Percentiles rank a stretch among this genome's conserved stretches.
Conservation (phyloP, 1,140 invertebrate species). For the Nomia melanderi region DNA sequence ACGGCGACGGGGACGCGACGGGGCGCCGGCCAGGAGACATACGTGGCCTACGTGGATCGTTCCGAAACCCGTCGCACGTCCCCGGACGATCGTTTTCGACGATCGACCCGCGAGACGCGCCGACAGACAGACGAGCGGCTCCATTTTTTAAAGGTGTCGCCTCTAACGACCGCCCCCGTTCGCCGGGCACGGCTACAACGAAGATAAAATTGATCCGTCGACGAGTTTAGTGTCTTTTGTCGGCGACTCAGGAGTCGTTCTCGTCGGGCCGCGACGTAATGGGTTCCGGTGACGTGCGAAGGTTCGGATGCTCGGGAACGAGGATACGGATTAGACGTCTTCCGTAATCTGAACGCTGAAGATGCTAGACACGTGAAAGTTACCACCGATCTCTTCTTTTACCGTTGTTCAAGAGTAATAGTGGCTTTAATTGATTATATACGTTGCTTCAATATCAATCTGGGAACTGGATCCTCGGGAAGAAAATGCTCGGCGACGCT, state of each 20-base stretch:
- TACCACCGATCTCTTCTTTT: no score
- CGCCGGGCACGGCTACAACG: no score
- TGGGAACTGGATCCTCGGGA: slow-evolving; percentile 25
- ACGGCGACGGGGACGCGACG: no score
- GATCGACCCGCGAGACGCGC: slow-evolving; percentile 43
- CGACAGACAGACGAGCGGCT: slow-evolving; percentile 40
- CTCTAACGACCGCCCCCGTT: neutral
- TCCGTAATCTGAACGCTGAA: no score
- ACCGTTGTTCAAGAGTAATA: no score
- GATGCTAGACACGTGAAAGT: no score
- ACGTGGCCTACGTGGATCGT: slow-evolving; percentile 41
- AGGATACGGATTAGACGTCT: no score
- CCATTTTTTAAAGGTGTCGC: neutral
- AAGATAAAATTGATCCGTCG: neutral
- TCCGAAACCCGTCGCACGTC: slow-evolving; percentile 53
- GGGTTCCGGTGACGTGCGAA: no score
- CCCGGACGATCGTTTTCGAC: slow-evolving; percentile 53
- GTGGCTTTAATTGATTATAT: no score
- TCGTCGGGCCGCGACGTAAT: neutral
- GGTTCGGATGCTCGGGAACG: no score
- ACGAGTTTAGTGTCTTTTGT: neutral
- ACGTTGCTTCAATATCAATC: no score
- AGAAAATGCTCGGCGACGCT: neutral
- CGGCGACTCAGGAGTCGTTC: neutral
- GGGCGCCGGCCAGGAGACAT: slow-evolving; percentile 30